These are phyloP conservation scores for Euglossa dilemma DNA, from an alignment of 1,140 invertebrate species.

Conservation along the genomic window DNA sequence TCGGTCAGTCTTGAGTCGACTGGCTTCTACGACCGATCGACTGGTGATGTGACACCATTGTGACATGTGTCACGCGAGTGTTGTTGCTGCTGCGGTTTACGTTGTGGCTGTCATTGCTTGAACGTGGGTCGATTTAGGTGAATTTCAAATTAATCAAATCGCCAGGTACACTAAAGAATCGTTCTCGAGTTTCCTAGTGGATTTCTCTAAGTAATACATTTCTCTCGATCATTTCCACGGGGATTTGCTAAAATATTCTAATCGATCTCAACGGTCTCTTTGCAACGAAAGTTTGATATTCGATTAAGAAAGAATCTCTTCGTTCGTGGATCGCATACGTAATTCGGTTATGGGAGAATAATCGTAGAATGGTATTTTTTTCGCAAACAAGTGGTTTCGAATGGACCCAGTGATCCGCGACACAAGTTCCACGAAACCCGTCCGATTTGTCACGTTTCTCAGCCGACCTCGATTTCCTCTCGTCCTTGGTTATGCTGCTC, in stretches of 20 bases:
- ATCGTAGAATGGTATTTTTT: neutral
- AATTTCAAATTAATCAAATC: conserved; percentile 5
- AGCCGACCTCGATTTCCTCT: conserved; percentile 30
- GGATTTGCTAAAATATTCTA: neutral
- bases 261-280: neutral
- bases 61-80: conserved; percentile 70
- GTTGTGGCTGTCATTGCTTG: conserved; percentile 55
- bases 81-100: conserved; percentile 54
- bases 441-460: conserved; percentile 28
- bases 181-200: neutral
- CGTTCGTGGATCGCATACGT: neutral
- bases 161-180: neutral
- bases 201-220: too few relatives aligned
- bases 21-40: conserved; percentile 74
- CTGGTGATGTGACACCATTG: conserved; percentile 64
- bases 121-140: conserved; percentile 67
- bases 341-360: neutral
- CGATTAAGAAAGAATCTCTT: too few relatives aligned
- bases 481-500: neutral
- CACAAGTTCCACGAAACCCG: neutral
- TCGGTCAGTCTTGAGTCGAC: conserved; percentile 76
- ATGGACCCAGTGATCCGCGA: neutral
- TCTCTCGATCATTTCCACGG: neutral
- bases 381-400: neutral
- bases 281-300: neutral